Evolutionary conservation across 1,140 invertebrate species (phyloP), one percentile per base, ranked within the genome.

Genomic region (Helicoverpa zea): DNA sequence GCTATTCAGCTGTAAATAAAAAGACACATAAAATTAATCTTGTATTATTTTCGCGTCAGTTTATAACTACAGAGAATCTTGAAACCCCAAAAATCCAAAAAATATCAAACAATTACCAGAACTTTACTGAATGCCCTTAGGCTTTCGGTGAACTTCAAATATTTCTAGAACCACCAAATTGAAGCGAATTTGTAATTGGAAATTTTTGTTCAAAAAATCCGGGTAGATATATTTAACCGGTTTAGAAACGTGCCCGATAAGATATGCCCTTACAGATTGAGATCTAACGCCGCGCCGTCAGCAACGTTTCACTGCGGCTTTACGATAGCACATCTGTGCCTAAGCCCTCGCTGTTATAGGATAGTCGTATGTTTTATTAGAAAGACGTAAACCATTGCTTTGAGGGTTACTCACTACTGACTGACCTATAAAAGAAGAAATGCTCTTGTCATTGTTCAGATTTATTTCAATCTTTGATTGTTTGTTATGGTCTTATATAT

Each of bases 161-260:
- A 23, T 23, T 23, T 23, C 23, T 23, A 58, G n/a, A 58, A 16
- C 5, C 18, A 16, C 35, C 1, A 11, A 64, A 35, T 16, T 64
- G 14, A 9, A 47, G 3, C 11, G 29, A 59, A 59, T 12, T 66
- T 43, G 43, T 66, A 49, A 49, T 49, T 66, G 63, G 43, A 16
- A 43, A 49, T 47, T 66, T 43, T 10, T 66, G n/a, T 66, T 4
- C 49, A n/a, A 66, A 66, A 66, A 66, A 49, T 66, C 43, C 43
- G 16, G 9, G n/a, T 18, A 49, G 63, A 66, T 66, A 49, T 66
- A 64, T 66, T 16, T 61, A 61, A 30, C 12, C 14, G 29, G 35
- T 66, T 66, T 47, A 43, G 43, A 66, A 23, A 49, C 43, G 43
- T 66, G 63, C 35, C 43, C 35, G 63, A 66, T 66, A 66, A 49